These are phyloP conservation scores for Bufotes viridis DNA, from an alignment of 2,797 vertebrate species.

Conservation along the genomic window DNA sequence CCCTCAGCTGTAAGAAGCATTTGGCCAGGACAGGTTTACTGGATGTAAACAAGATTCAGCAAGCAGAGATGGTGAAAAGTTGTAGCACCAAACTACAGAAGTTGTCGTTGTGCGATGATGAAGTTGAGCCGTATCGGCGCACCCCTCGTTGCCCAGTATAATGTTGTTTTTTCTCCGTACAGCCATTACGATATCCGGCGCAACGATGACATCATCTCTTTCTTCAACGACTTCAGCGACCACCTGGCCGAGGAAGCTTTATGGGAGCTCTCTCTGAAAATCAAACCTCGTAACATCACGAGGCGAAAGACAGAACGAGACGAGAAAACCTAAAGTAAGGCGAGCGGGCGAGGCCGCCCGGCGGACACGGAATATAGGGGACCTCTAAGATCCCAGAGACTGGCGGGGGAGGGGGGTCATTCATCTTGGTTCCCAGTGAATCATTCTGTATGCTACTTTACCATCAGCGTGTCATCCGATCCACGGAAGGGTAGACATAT, in stretches of 20 bases:
- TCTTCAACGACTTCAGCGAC: constrained; percentile 99
- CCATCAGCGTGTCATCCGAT: constrained; percentile 16
- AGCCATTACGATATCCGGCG: constrained; percentile 97
- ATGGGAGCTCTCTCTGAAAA: constrained; percentile 99
- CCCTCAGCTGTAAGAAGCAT: too few species aligned
- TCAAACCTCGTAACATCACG: constrained; percentile 93
- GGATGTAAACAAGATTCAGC: too few species aligned
- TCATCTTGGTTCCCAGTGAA: constrained; percentile 11
- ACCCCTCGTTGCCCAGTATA: too few species aligned
- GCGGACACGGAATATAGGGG: background rate
- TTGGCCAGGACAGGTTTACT: too few species aligned
- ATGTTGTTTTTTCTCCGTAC: constrained; percentile 47
- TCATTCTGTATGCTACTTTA: constrained; percentile 8
- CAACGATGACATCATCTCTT: constrained; percentile 94
- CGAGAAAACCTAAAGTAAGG: constrained; percentile 88
- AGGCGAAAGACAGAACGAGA: constrained; percentile 92
- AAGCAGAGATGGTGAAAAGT: too few species aligned
- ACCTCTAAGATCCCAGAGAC: background rate
- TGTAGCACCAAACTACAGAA: too few species aligned
- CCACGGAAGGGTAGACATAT: background rate
- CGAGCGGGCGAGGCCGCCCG: background rate
- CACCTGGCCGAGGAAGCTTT: constrained; percentile 97
- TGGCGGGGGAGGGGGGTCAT: constrained; percentile 45
- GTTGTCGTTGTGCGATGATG: background rate
- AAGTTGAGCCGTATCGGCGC: background rate